These are phyloP conservation scores for Himalopsyche japonica DNA, from an alignment of 2,888 invertebrate species.

Conservation along the genomic window DNA sequence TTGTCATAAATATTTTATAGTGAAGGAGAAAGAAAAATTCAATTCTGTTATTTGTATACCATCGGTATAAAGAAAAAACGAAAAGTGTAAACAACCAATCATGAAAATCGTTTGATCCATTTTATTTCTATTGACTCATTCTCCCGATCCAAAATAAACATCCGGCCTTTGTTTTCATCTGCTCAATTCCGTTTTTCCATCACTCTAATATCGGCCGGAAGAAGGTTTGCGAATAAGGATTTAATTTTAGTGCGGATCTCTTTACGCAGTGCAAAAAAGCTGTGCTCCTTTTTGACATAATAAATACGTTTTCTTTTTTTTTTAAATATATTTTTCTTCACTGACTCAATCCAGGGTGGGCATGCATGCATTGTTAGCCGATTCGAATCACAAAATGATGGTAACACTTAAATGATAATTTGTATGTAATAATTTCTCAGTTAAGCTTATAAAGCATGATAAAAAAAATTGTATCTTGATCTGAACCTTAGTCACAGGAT, in stretches of 20 bases:
- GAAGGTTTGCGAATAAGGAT: background rate
- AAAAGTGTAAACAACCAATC: background rate
- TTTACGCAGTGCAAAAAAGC: background rate
- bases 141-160: conserved; percentile 1
- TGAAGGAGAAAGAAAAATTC: background rate
- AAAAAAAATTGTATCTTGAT: too few species aligned
- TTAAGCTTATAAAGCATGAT: too few species aligned
- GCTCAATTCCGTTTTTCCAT: conserved; percentile 5
- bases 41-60: background rate
- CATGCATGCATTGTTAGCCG: too few species aligned
- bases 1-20: background rate
- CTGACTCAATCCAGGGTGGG: too few species aligned
- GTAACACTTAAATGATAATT: too few species aligned
- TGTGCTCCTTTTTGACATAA: background rate
- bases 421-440: too few species aligned
- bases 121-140: background rate
- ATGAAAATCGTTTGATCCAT: background rate
- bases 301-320: background rate
- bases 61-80: background rate
- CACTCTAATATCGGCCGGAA: background rate
- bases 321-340: too few species aligned
- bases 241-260: background rate
- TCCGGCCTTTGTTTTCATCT: conserved; percentile 12
- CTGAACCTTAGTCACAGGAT: too few species aligned
- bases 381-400: too few species aligned